phyloP scores from a whole-genome alignment of 2,797 vertebrate species.

The Neostethus bicornis region DNA sequence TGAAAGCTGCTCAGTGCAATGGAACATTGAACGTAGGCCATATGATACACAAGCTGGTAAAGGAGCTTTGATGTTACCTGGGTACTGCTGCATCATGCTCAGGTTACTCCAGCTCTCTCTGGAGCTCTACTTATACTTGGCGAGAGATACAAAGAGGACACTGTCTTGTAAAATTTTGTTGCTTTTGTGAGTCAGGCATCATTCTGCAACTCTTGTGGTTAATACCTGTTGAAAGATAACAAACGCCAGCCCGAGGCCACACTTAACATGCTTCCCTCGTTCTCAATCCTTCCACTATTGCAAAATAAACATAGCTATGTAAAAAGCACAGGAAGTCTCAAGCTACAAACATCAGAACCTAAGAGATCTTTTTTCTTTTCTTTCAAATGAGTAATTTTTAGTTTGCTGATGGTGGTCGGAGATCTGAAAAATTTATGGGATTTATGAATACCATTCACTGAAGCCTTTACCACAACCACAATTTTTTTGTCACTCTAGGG shows the following conservation, averaged over 20 bases:
- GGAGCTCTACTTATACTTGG: neutral
- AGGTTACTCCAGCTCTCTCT: conserved; percentile 45
- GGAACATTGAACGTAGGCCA: conserved; percentile 51
- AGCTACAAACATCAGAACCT: no score
- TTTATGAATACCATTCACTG: no score
- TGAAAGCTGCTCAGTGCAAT: conserved; percentile 20
- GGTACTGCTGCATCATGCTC: conserved; percentile 52
- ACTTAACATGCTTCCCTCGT: conserved; percentile 30
- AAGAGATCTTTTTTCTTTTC: no score
- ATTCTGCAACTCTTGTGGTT: conserved; percentile 50
- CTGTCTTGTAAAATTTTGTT: conserved; percentile 11
- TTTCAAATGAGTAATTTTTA: no score
- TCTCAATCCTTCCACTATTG: conserved; percentile 3
- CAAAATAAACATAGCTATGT: conserved; percentile 31
- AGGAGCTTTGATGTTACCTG: conserved; percentile 65
- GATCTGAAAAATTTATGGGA: no score
- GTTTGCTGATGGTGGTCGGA: no score
- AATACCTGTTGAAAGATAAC: conserved; percentile 38
- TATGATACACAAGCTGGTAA: conserved; percentile 47
- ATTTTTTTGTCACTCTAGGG: no score
- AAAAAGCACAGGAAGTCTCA: no score
- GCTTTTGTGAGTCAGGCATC: conserved; percentile 50
- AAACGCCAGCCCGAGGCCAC: conserved; percentile 54
- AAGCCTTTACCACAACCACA: no score
- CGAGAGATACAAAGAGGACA: neutral